Evolutionary conservation across 2,797 vertebrate genomes (phyloP).

Genomic region (Otolemur crassicaudatus): DNA sequence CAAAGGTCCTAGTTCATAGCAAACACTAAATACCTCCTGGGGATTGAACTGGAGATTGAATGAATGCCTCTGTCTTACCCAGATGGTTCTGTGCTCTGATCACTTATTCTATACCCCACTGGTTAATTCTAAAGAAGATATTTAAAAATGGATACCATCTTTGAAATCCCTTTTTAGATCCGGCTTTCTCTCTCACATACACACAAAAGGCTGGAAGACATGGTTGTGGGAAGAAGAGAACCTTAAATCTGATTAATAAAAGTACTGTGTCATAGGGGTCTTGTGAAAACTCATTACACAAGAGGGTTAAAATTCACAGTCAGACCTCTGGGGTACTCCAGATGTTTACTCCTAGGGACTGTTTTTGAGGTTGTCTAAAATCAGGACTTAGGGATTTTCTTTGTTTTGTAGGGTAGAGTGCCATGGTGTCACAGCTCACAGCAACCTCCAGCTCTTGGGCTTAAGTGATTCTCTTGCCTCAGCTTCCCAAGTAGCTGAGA

Average conservation of each 20-base stretch:
- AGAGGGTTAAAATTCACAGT: neutral
- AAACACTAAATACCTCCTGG: neutral
- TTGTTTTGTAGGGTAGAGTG: neutral
- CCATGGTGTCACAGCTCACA: too few species aligned
- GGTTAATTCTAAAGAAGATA: neutral
- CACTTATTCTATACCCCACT: neutral
- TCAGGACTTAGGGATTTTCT: neutral
- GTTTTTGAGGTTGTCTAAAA: neutral
- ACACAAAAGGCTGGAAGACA: neutral
- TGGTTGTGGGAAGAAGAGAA: neutral
- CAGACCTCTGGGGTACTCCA: neutral
- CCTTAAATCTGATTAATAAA: neutral
- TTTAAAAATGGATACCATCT: neutral
- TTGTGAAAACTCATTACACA: neutral
- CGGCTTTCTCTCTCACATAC: neutral
- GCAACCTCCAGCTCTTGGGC: too few species aligned
- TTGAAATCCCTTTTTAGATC: neutral
- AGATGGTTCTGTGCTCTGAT: neutral
- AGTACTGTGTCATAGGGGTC: neutral
- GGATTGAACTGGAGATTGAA: neutral
- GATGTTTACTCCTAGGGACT: neutral
- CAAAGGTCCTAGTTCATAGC: neutral
- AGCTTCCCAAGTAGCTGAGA: too few species aligned
- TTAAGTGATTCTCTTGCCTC: too few species aligned
- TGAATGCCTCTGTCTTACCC: neutral